Evolutionary conservation across 2,797 vertebrate genomes (phyloP).

Genomic region (Gephyroberyx darwinii): DNA sequence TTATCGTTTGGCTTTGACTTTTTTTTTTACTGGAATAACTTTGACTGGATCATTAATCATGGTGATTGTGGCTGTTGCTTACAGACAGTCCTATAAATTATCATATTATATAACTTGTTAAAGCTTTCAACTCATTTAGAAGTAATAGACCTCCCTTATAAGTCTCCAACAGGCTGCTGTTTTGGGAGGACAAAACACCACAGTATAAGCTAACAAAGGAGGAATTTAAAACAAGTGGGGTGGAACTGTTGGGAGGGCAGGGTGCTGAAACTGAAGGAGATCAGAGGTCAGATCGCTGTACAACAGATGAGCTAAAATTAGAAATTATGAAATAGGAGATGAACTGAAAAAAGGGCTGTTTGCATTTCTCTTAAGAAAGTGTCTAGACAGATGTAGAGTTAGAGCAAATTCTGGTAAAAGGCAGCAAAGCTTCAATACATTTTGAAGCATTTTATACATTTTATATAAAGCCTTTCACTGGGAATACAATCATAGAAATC

Average conservation of each 20-base stretch:
- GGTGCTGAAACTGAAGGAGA: conserved; percentile 39
- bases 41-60: conserved; percentile 27
- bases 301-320: conserved; percentile 55
- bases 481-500: conserved; percentile 2
- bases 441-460: too few relatives aligned
- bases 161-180: not conserved
- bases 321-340: conserved; percentile 38
- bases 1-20: not conserved
- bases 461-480: conserved; percentile 9
- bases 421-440: conserved; percentile 25
- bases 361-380: conserved; percentile 33
- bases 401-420: conserved; percentile 25
- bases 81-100: conserved; percentile 28
- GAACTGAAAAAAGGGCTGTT: conserved; percentile 28
- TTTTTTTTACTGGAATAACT: conserved; percentile 9
- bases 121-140: conserved; percentile 7
- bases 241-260: conserved; percentile 13
- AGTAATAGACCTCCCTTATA: conserved; percentile 7
- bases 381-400: conserved; percentile 14
- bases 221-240: conserved; percentile 30
- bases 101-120: conserved; percentile 28
- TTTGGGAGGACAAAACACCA: not conserved
- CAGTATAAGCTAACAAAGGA: not conserved
- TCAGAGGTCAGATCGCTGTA: conserved; percentile 48
- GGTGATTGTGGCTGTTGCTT: conserved; percentile 10